phyloP scores from a whole-genome alignment of 2,113 vertebrate species.

The Willisornis vidua region DNA sequence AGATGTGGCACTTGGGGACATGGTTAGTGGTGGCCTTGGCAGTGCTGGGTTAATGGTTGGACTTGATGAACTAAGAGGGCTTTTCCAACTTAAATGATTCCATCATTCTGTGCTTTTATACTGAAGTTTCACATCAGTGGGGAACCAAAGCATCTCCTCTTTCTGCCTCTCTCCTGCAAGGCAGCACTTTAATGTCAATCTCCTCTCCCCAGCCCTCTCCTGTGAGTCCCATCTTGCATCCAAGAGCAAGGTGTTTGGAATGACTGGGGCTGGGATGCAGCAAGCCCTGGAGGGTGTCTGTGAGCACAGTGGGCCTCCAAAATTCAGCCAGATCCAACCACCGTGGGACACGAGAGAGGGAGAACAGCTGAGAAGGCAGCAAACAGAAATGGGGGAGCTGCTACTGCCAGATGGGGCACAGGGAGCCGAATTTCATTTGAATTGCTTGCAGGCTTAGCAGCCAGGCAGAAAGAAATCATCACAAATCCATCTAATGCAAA shows the following conservation, averaged over 20 bases:
- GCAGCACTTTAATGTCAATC: neutral
- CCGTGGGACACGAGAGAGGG: fast-evolving
- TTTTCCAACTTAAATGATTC: neutral
- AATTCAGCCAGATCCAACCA: neutral
- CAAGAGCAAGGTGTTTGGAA: neutral
- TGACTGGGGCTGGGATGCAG: neutral
- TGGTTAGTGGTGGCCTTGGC: neutral
- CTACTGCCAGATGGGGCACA: slow-evolving; percentile 44
- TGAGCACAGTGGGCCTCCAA: neutral
- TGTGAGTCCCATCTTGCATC: neutral
- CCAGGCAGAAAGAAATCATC: slow-evolving; percentile 62
- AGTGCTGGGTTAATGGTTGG: neutral
- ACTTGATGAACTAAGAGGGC: neutral
- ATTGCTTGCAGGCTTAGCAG: slow-evolving; percentile 53
- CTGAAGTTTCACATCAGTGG: fast-evolving
- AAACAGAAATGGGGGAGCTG: neutral
- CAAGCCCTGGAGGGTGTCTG: neutral
- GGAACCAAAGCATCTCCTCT: neutral
- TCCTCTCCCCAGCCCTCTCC: neutral
- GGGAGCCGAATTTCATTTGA: slow-evolving; percentile 33
- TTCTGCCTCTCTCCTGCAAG: neutral
- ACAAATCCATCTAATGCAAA: slow-evolving; percentile 61
- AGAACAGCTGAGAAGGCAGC: neutral
- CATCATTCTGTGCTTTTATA: neutral
- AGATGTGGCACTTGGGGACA: neutral